A percentile compares a stretch with the other conserved stretches of the same genome.
Conservation (phyloP, 2,888 invertebrate species). For the Stenichneumon culpator region DNA sequence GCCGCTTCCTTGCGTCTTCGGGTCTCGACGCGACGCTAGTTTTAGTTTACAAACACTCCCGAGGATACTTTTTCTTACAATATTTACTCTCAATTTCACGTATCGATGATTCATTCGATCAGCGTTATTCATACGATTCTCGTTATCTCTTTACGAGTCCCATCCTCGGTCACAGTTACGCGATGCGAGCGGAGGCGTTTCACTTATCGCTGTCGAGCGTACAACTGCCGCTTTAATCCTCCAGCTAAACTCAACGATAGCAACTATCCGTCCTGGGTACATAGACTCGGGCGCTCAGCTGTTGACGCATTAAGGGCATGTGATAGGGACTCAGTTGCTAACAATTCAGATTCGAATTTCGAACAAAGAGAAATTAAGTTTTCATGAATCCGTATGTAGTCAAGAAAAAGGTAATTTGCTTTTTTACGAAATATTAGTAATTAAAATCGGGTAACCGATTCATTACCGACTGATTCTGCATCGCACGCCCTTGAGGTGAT, state of each 20-base stretch:
- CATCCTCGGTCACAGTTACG: constrained; percentile 24
- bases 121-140: constrained; percentile 41
- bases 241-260: not conserved
- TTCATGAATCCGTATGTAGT: no score
- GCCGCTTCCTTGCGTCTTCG: not conserved
- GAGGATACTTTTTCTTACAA: not conserved
- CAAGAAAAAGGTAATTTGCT: no score
- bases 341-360: no score
- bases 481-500: not conserved
- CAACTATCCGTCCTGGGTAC: not conserved
- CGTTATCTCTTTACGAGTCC: constrained; percentile 37
- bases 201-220: constrained; percentile 53
- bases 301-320: not conserved
- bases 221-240: constrained; percentile 29
- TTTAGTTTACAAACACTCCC: constrained; percentile 16
- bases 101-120: not conserved
- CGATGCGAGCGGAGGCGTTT: constrained; percentile 62
- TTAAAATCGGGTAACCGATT: not conserved
- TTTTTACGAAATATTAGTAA: no score
- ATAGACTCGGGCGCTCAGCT: not conserved
- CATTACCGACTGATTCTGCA: not conserved
- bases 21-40: not conserved
- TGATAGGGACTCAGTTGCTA: not conserved
- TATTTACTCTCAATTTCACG: not conserved
- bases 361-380: no score